phyloP scores from a whole-genome alignment of 2,888 invertebrate genomes.

The Ecliptopera silaceata region DNA sequence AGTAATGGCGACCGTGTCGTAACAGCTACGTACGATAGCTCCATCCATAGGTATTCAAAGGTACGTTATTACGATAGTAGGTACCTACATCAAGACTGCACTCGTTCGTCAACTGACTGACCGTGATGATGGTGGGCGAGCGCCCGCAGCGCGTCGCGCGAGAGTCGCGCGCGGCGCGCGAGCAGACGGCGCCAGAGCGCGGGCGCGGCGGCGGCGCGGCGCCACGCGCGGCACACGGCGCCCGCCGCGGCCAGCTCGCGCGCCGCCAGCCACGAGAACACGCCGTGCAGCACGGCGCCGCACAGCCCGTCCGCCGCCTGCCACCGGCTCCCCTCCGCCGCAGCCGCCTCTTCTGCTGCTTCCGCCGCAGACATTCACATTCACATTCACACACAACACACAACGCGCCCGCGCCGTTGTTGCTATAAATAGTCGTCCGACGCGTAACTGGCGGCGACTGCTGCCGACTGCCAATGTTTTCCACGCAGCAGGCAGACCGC shows the following conservation, averaged over 20 bases:
- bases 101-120: too few relatives aligned
- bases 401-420: not conserved
- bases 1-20: too few relatives aligned
- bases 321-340: conserved; percentile 22
- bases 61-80: too few relatives aligned
- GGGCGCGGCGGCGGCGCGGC: conserved; percentile 49
- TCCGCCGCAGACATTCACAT: too few relatives aligned
- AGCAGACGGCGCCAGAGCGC: conserved; percentile 58
- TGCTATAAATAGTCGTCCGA: too few relatives aligned
- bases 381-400: too few relatives aligned
- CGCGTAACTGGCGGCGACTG: too few relatives aligned
- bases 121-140: too few relatives aligned
- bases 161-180: conserved; percentile 17
- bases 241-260: conserved; percentile 51
- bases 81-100: too few relatives aligned
- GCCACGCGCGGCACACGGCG: conserved; percentile 58
- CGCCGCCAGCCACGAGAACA: conserved; percentile 49
- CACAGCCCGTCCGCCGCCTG: conserved; percentile 35
- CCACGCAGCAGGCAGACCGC: too few relatives aligned
- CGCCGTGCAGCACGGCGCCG: conserved; percentile 38
- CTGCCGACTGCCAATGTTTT: not conserved
- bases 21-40: too few relatives aligned
- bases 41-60: too few relatives aligned
- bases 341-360: not conserved
- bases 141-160: not conserved